These are phyloP conservation scores for Tautogolabrus adspersus DNA, from an alignment of 2,113 vertebrate genomes.

Conservation along the genomic window DNA sequence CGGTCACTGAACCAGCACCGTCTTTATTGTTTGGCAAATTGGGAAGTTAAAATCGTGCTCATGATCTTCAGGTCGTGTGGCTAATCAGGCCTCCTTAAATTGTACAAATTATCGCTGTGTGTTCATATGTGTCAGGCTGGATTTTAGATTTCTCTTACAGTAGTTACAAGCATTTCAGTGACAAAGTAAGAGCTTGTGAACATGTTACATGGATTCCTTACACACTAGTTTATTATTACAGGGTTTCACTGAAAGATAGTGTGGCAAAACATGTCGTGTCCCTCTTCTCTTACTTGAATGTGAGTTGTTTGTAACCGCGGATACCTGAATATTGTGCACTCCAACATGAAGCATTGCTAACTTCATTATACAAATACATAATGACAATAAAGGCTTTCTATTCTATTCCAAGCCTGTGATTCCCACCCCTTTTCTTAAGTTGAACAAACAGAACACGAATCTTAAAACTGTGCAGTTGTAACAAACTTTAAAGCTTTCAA, in stretches of 20 bases:
- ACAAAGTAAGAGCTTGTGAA: not conserved
- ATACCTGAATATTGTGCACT: no score
- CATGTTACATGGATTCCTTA: no score
- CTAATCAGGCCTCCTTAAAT: not conserved
- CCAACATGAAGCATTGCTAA: no score
- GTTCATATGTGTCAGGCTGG: not conserved
- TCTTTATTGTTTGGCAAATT: conserved; percentile 28
- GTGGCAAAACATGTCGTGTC: no score
- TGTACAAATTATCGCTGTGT: not conserved
- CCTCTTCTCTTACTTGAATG: no score
- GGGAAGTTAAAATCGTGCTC: not conserved
- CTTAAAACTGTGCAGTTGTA: not conserved
- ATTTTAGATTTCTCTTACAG: not conserved
- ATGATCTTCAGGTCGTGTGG: conserved; percentile 12
- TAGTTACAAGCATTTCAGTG: not conserved
- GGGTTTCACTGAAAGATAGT: no score
- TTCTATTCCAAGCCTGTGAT: no score
- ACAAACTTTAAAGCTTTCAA: not conserved
- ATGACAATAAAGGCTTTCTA: no score
- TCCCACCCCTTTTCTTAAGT: not conserved
- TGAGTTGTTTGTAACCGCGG: no score
- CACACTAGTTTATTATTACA: no score
- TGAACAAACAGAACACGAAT: not conserved
- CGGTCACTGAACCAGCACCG: conserved; percentile 49
- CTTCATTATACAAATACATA: no score